These are phyloP conservation scores for Psilopsiagon aurifrons DNA, from an alignment of 2,113 vertebrate genomes.

Conservation along the genomic window DNA sequence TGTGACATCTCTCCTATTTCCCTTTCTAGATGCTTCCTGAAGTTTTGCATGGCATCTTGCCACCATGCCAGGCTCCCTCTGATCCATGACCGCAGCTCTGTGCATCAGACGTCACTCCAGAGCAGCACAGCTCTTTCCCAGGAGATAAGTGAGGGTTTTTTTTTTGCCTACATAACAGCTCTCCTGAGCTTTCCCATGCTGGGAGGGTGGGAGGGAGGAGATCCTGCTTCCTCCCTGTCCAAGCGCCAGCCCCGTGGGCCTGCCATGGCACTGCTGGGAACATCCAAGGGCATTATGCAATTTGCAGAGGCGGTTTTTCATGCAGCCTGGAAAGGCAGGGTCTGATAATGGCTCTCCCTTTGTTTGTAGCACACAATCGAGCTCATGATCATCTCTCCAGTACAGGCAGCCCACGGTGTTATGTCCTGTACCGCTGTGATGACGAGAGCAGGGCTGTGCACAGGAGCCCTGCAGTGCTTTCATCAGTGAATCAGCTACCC, in stretches of 20 bases:
- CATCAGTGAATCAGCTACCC: slow-evolving; percentile 27
- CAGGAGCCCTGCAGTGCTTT: slow-evolving; percentile 22
- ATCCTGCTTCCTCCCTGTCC: slow-evolving; percentile 32
- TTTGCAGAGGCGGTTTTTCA: slow-evolving; percentile 47
- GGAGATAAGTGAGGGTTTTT: slow-evolving; percentile 15
- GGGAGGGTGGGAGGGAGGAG: slow-evolving; percentile 17
- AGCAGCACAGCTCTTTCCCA: slow-evolving; percentile 52
- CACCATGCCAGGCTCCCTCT: not conserved
- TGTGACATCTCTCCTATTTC: not conserved
- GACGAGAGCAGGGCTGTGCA: not conserved
- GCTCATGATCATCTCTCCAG: slow-evolving; percentile 40
- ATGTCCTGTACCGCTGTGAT: slow-evolving; percentile 33
- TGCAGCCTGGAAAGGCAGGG: not conserved
- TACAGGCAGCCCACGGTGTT: slow-evolving; percentile 36
- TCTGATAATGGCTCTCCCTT: slow-evolving; percentile 41
- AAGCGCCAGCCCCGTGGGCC: not conserved
- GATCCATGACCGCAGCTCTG: not conserved
- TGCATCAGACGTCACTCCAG: not conserved
- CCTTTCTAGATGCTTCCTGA: not conserved
- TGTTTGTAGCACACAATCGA: slow-evolving; percentile 19
- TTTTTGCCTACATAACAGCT: slow-evolving; percentile 50
- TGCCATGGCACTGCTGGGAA: slow-evolving; percentile 39
- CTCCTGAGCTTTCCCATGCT: slow-evolving; percentile 58
- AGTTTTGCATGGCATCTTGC: not conserved
- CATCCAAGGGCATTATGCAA: slow-evolving; percentile 53